Conservation (phyloP, 2,888 invertebrate species). For the Drosophila barbarae region DNA sequence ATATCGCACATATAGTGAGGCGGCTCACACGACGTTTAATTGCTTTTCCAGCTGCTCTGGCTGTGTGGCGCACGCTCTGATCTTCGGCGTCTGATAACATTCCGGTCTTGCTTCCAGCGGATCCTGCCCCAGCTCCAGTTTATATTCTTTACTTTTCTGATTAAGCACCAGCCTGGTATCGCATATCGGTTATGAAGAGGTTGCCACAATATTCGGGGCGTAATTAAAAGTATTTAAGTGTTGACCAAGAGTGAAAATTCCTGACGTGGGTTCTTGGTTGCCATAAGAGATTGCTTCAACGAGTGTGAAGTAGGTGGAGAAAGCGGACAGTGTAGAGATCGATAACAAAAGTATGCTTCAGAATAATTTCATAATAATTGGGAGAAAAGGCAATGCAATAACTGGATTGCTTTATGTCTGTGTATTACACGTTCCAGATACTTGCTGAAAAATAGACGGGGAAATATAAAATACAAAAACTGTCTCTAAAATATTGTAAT, state of each 20-base stretch:
- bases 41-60: slow-evolving; percentile 55
- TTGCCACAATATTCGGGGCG: slow-evolving; percentile 62
- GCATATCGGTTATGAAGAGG: slow-evolving; percentile 47
- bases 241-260: slow-evolving; percentile 45
- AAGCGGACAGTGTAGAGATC: slow-evolving; percentile 32
- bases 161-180: slow-evolving; percentile 63
- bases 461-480: not conserved
- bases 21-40: slow-evolving; percentile 51
- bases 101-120: slow-evolving; percentile 48
- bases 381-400: slow-evolving; percentile 9
- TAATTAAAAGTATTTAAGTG: slow-evolving; percentile 71
- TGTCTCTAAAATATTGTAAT: not conserved
- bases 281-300: slow-evolving; percentile 13
- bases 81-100: slow-evolving; percentile 58
- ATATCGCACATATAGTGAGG: slow-evolving; percentile 11
- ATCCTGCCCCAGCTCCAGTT: slow-evolving; percentile 32
- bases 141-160: slow-evolving; percentile 65
- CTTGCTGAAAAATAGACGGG: not conserved
- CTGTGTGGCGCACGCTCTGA: slow-evolving; percentile 56
- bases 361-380: slow-evolving; percentile 27
- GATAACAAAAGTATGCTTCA: slow-evolving; percentile 15
- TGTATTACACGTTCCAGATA: not conserved
- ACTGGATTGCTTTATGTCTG: slow-evolving; percentile 5
- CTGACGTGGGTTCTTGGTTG: slow-evolving; percentile 33
- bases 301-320: slow-evolving; percentile 42